phyloP scores from a whole-genome alignment of 1,140 invertebrate genomes.

The Drosophila sturtevanti region DNA sequence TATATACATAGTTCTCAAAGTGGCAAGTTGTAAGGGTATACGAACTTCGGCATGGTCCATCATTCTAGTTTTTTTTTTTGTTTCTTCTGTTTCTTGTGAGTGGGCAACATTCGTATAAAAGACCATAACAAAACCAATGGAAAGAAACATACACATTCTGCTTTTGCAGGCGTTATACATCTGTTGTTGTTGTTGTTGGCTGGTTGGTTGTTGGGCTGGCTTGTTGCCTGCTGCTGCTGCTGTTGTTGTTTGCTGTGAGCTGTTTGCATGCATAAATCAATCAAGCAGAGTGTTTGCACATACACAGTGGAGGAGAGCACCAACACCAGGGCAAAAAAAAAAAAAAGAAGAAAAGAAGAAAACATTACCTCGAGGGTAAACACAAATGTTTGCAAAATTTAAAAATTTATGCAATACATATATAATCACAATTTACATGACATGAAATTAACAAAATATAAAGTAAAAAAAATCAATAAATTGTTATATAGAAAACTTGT shows the following conservation, averaged over 20 bases:
- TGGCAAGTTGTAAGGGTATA: too few relatives aligned
- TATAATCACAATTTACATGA: too few relatives aligned
- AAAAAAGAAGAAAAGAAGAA: neutral
- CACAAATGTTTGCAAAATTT: neutral
- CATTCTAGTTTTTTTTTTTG: too few relatives aligned
- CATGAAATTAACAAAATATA: too few relatives aligned
- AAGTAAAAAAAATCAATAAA: neutral
- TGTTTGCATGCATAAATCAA: conserved; percentile 8
- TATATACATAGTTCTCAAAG: too few relatives aligned
- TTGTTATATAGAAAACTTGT: neutral
- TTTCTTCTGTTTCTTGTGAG: too few relatives aligned
- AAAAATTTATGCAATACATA: too few relatives aligned
- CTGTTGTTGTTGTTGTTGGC: neutral
- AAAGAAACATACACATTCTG: neutral
- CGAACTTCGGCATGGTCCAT: too few relatives aligned
- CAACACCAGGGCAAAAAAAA: neutral
- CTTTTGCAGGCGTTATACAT: neutral
- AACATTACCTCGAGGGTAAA: neutral
- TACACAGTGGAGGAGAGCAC: neutral
- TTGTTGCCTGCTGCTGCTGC: neutral
- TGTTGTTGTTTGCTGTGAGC: neutral
- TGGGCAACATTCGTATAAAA: conserved; percentile 3
- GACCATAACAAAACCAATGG: conserved; percentile 2
- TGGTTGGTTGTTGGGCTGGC: neutral
- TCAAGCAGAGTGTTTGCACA: conserved; percentile 7